Evolutionary conservation across 1,140 invertebrate genomes (phyloP).

Genomic region (Leptinotarsa undecemlineata): DNA sequence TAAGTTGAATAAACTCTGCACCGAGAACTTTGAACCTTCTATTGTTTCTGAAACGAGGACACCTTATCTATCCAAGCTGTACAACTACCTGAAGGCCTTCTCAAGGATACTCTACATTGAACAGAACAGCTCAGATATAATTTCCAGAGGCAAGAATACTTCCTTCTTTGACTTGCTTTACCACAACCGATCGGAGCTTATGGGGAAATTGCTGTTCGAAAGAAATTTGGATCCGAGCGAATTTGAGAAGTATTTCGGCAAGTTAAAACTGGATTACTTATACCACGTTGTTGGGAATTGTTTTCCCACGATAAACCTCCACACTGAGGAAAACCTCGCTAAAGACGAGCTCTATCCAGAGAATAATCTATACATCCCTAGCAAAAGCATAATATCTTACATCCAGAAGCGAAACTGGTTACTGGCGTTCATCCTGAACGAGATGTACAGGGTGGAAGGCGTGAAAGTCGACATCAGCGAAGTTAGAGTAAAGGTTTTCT

Average conservation of each 20-base stretch:
- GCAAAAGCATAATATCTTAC: conserved; percentile 58
- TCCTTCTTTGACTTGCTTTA: conserved; percentile 52
- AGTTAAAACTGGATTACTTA: conserved; percentile 63
- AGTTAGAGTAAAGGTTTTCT: conserved; percentile 52
- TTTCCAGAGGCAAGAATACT: conserved; percentile 50
- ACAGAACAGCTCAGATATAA: conserved; percentile 53
- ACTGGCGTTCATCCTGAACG: conserved; percentile 61
- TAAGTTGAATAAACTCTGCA: conserved; percentile 41
- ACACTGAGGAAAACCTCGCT: conserved; percentile 39
- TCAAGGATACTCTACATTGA: conserved; percentile 55
- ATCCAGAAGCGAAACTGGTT: conserved; percentile 62
- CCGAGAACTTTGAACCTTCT: conserved; percentile 16
- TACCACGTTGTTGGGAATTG: conserved; percentile 63
- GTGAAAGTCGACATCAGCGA: conserved; percentile 50
- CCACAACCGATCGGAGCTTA: conserved; percentile 54
- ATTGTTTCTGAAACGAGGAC: conserved; percentile 38
- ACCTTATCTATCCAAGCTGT: conserved; percentile 54
- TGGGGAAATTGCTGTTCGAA: conserved; percentile 64
- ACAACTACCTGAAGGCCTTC: conserved; percentile 56
- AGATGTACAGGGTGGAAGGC: conserved; percentile 55
- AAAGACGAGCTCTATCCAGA: conserved; percentile 39
- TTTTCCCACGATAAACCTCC: conserved; percentile 58
- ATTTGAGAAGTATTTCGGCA: conserved; percentile 60
- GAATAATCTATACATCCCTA: conserved; percentile 45
- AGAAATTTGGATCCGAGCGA: conserved; percentile 59